Conservation (phyloP, 2,113 vertebrate genomes). For the Myrmophylax atrothorax region DNA sequence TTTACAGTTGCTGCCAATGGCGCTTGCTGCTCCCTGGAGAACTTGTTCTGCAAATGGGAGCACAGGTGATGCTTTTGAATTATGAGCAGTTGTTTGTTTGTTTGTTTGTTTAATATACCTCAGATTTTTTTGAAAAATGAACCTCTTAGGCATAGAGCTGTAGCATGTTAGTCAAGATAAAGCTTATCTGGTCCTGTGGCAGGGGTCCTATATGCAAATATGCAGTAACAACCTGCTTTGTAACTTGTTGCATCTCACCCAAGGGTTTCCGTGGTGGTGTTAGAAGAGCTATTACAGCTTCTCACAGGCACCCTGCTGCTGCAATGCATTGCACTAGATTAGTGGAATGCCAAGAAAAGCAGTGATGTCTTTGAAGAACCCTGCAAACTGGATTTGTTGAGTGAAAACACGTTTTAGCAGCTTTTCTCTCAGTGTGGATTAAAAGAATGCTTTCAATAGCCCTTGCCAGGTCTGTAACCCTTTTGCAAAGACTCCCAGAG, state of each 20-base stretch:
- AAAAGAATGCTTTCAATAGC: neutral
- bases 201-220: neutral
- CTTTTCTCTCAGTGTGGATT: neutral
- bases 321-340: neutral
- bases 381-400: neutral
- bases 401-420: neutral
- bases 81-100: neutral
- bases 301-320: neutral
- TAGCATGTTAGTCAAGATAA: neutral
- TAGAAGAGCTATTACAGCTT: neutral
- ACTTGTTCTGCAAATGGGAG: neutral
- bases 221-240: neutral
- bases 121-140: rapidly evolving
- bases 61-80: neutral
- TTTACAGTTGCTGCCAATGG: neutral
- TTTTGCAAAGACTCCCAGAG: neutral
- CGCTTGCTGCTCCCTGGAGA: neutral
- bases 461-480: neutral
- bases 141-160: neutral
- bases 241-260: neutral
- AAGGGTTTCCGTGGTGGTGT: neutral
- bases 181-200: neutral
- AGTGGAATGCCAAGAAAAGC: neutral
- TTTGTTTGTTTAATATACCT: neutral
- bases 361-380: neutral